Conservation (phyloP, 2,113 vertebrate species). For the Panthera tigris region DNA sequence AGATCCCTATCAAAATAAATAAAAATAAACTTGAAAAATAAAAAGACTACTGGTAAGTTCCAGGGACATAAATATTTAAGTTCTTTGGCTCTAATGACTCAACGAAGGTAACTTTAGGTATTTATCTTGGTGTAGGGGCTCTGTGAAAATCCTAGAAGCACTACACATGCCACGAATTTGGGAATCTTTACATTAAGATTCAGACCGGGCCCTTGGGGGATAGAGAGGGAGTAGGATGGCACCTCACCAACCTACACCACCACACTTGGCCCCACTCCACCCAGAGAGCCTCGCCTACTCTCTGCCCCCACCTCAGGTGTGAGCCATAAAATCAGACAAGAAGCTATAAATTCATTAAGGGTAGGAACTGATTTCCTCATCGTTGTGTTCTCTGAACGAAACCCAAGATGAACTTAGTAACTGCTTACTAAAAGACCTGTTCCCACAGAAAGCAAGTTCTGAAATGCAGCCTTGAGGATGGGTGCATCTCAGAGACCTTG, state of each 20-base stretch:
- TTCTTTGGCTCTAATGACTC: not conserved
- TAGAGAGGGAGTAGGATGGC: accelerated
- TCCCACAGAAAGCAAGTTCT: not conserved
- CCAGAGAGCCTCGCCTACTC: not conserved
- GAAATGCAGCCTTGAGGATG: accelerated
- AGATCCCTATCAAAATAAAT: no score
- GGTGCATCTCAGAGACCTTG: not conserved
- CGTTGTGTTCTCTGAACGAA: not conserved
- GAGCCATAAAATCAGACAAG: not conserved
- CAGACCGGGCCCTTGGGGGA: not conserved
- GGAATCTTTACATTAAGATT: not conserved
- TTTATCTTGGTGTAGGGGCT: not conserved
- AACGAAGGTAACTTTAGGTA: not conserved
- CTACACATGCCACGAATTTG: no score
- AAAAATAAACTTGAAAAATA: no score
- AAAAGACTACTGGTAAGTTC: not conserved
- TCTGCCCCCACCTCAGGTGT: not conserved
- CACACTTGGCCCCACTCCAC: not conserved
- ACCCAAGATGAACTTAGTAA: not conserved
- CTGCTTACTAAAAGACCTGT: not conserved
- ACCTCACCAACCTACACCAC: not conserved
- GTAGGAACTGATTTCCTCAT: not conserved
- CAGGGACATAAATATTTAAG: not conserved
- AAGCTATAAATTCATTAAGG: not conserved
- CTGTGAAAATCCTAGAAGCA: not conserved